phyloP scores from a whole-genome alignment of 1,140 invertebrate genomes.

The Marisa cornuarietis region DNA sequence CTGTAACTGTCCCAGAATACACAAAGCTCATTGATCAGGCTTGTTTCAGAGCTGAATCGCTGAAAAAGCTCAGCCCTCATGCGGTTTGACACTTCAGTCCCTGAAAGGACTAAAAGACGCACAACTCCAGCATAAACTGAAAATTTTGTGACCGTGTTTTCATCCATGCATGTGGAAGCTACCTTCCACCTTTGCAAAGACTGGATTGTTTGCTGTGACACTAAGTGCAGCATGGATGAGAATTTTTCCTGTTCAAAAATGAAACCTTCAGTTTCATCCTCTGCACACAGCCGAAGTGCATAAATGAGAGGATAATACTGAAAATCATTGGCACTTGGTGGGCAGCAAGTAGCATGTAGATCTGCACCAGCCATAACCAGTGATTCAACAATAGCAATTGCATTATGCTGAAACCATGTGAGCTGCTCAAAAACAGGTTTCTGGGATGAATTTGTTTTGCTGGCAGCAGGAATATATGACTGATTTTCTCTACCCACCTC shows the following conservation, averaged over 20 bases:
- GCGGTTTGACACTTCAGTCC: slow-evolving; percentile 19
- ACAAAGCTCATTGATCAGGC: slow-evolving; percentile 38
- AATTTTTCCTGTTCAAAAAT: slow-evolving; percentile 13
- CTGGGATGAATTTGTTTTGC: not conserved
- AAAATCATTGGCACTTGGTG: not conserved
- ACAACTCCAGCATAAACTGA: slow-evolving; percentile 43
- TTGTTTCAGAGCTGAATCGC: slow-evolving; percentile 9
- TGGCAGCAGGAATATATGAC: not conserved
- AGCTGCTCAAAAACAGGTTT: slow-evolving; percentile 14
- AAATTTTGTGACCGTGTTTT: not conserved
- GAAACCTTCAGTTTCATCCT: slow-evolving; percentile 27
- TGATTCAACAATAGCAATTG: slow-evolving; percentile 37
- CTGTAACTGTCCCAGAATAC: slow-evolving; percentile 36
- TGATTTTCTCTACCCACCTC: slow-evolving; percentile 19
- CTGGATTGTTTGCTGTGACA: slow-evolving; percentile 18
- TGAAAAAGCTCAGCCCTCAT: slow-evolving; percentile 19
- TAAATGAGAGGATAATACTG: slow-evolving; percentile 22
- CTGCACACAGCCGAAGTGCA: slow-evolving; percentile 33
- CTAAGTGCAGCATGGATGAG: slow-evolving; percentile 17
- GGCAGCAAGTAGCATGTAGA: slow-evolving; percentile 21
- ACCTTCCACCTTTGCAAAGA: slow-evolving; percentile 1
- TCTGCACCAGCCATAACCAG: slow-evolving; percentile 40
- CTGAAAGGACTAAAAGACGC: slow-evolving; percentile 35
- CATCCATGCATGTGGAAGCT: not conserved
- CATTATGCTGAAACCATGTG: slow-evolving; percentile 32